Percentiles rank a stretch among this genome's conserved stretches.
phyloP scores from a whole-genome alignment of 2,113 vertebrate genomes.

The Lampris megalopsis region DNA sequence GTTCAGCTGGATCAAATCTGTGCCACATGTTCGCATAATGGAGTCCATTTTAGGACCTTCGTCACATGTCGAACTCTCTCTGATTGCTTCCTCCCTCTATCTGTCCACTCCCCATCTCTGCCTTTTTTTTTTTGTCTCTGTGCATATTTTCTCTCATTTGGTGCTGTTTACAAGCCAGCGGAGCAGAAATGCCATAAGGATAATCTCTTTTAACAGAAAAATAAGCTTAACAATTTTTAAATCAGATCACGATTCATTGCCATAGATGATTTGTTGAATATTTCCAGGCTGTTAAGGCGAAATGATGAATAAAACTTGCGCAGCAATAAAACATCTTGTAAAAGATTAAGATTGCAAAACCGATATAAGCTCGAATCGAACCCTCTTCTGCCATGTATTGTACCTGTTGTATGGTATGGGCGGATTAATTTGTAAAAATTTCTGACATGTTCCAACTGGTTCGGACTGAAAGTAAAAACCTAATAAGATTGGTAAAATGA shows the following conservation, averaged over 20 bases:
- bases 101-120: slow-evolving; percentile 4
- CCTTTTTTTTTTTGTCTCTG: slow-evolving; percentile 18
- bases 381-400: too few relatives aligned
- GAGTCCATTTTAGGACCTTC: not conserved
- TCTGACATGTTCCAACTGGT: slow-evolving; percentile 39
- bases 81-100: not conserved
- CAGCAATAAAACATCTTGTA: too few relatives aligned
- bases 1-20: not conserved
- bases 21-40: not conserved
- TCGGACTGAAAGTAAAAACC: slow-evolving; percentile 40
- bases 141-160: not conserved
- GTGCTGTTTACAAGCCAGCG: slow-evolving; percentile 5
- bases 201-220: not conserved
- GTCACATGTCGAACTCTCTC: not conserved
- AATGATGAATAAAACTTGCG: not conserved
- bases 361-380: too few relatives aligned
- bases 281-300: not conserved
- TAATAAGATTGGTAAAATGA: slow-evolving; percentile 46
- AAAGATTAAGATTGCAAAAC: too few relatives aligned
- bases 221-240: not conserved
- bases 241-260: too few relatives aligned
- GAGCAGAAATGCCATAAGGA: not conserved
- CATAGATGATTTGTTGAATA: not conserved
- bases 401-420: not conserved
- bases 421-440: slow-evolving; percentile 14